A percentile compares a stretch with the other conserved stretches of the same genome.
phyloP scores from a whole-genome alignment of 2,888 invertebrate species.

The Bhutanitis thaidina region DNA sequence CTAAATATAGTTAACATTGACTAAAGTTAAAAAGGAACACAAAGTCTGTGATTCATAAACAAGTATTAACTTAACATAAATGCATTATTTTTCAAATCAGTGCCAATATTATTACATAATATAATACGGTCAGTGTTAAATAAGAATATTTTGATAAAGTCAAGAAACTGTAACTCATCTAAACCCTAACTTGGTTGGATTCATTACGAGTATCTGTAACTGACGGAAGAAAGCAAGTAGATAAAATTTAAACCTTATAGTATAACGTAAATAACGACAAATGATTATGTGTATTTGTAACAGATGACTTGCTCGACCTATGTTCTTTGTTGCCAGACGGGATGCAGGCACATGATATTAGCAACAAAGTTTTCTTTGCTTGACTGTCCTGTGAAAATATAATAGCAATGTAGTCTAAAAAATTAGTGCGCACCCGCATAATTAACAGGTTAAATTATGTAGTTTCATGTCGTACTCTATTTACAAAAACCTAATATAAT shows the following conservation, averaged over 20 bases:
- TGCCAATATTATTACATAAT: neutral
- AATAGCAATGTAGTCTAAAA: constrained; percentile 7
- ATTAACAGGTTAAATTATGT: neutral
- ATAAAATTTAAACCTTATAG: constrained; percentile 19
- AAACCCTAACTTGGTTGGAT: neutral
- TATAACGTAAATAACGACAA: constrained; percentile 9
- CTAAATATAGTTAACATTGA: too few relatives aligned
- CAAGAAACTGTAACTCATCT: too few relatives aligned
- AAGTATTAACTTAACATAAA: neutral
- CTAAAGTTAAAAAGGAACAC: too few relatives aligned
- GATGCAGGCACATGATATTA: constrained; percentile 53
- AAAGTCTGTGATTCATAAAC: too few relatives aligned
- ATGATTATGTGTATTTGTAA: constrained; percentile 3
- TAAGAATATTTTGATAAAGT: too few relatives aligned
- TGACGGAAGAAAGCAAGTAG: constrained; percentile 1
- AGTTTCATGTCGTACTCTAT: neutral
- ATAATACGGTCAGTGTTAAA: too few relatives aligned
- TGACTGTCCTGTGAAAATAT: constrained; percentile 50
- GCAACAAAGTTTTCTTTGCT: constrained; percentile 50
- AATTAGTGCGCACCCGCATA: neutral
- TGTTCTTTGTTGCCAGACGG: constrained; percentile 47
- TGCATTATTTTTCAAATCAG: neutral
- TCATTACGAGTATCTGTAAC: neutral
- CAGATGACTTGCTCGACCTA: constrained; percentile 28
- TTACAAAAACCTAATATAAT: neutral